These are phyloP conservation scores for Momotus momota DNA, from an alignment of 2,797 vertebrate species.

Conservation along the genomic window DNA sequence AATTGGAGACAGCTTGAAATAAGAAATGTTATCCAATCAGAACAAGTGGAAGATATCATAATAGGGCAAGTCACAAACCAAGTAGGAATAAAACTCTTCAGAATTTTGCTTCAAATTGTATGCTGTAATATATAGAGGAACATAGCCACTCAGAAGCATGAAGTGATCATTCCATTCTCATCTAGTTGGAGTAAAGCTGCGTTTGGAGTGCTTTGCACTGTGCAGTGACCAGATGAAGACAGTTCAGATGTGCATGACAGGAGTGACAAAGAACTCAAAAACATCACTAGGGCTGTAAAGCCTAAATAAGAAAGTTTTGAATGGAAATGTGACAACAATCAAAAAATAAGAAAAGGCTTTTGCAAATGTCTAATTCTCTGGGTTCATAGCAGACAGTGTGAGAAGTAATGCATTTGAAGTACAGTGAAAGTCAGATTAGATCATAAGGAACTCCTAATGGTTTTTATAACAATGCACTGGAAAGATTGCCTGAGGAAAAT, in stretches of 20 bases:
- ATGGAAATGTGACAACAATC: background rate
- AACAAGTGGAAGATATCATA: background rate
- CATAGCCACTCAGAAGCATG: background rate
- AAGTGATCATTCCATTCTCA: background rate
- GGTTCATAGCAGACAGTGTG: background rate
- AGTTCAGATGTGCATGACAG: background rate
- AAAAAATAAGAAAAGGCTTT: background rate
- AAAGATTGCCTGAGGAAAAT: background rate
- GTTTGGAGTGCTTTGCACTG: background rate
- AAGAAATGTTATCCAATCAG: background rate
- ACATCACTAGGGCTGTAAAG: background rate
- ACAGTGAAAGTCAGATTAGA: background rate
- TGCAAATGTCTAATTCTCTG: background rate
- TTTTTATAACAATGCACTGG: background rate
- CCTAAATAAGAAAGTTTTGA: background rate
- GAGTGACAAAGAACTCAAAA: background rate
- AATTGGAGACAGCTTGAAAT: background rate
- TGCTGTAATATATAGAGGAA: background rate
- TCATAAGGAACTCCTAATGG: background rate
- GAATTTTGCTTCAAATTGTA: background rate
- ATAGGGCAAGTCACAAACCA: background rate
- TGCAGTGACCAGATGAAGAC: background rate
- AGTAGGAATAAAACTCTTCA: background rate
- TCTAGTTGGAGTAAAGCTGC: background rate
- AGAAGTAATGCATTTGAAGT: constrained; percentile 4